Base-by-base conservation (phyloP, 92 coral and sea anemone genomes). In the Zoanthus sociatus region DNA sequence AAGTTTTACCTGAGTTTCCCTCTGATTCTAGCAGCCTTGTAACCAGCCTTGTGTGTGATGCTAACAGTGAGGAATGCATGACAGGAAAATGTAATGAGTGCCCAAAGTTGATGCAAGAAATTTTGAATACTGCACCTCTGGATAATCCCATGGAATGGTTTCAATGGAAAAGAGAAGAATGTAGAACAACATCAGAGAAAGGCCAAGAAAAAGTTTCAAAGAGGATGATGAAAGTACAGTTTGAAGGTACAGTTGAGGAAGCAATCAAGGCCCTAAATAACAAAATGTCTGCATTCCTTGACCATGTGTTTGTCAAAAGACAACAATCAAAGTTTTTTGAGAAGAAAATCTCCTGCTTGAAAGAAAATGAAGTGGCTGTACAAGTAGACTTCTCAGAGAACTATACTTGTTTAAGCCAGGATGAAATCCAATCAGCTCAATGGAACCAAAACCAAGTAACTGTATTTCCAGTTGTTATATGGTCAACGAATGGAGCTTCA, bases 301-400 rank as follows among this genome's bases (percentile, higher is more conserved):
- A 70, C 15, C 90, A 87, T 44, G 90, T 87, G n/a, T 87, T 87
- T 87, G 45, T 78, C 53, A 87, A 90, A 71, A 45, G 89, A 63
- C 64, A 90, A 73, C 92, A 90, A 50, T 53, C 92, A 33, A 85
- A 50, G 68, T 90, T 67, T 50, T 85, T 90, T 78, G 92, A 86
- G 63, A 71, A 85, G 30, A 90, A 72, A 66, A 86, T 76, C n/a
- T 32, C 85, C 73, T 73, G 56, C 81, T 42, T 47, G 73, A 71
- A 74, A 47, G 60, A 74, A 44, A 74, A 54, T 20, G 79, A 48
- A 26, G 93, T 68, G 46, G 90, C 87, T 1, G 88, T 90, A 14
- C 95, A 92, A 63, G 88, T 84, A 7, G 93, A 92, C 61, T 83
- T 90, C 61, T 78, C 95, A 17, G 90, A 93, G 71, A 88, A 93